Base-by-base conservation (phyloP, 2,113 vertebrate genomes). In the Cromileptes altivelis region DNA sequence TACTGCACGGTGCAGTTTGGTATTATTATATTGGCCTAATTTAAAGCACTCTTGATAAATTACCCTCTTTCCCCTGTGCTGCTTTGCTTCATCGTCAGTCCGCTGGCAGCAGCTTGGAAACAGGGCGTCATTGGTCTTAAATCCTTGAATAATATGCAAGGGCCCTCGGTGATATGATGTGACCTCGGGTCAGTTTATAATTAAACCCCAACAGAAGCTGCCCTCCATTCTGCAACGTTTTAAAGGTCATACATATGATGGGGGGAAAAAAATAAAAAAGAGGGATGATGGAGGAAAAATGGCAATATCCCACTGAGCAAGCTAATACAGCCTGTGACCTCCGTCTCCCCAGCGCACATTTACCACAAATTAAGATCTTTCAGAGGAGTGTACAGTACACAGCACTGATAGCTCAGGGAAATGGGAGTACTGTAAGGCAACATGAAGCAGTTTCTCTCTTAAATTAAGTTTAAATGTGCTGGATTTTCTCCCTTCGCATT, bases 151-250 rank as follows among this genome's bases (percentile, higher is more conserved):
- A 85, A 88, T 81, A 82, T 83, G 71, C 72, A 52, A 75, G 64
- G 30, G 45, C 75, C 67, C 60, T 78, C 45, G n/a, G 86, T 87
- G 84, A 85, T 86, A 72, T 64, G 76, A 85, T 9, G 57, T 70
- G 88, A 90, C 89, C 84, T 84, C 37, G 7, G 89, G 90, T 87
- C 87, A 80, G 71, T 78, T 88, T 88, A 84, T 93, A 89, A 92
- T 93, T 91, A 91, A 89, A 89, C 70, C 84, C 19, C 77, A 89
- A 85, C 82, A 86, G 81, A 86, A 80, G 84, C 87, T 73, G 88
- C 82, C 81, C 85, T 88, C 75, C 74, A 72, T 71, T 76, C 73
- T 70, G 80, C 58, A 82, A 61, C 17, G 12, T 49, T 91, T 83
- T 78, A 91, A 93, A 94, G 88, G 93, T 92, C 88, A 67, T 45